Percentiles rank a stretch among this genome's conserved stretches.
phyloP scores from a whole-genome alignment of 1,140 invertebrate genomes.

The Lordiphosa clarofinis region DNA sequence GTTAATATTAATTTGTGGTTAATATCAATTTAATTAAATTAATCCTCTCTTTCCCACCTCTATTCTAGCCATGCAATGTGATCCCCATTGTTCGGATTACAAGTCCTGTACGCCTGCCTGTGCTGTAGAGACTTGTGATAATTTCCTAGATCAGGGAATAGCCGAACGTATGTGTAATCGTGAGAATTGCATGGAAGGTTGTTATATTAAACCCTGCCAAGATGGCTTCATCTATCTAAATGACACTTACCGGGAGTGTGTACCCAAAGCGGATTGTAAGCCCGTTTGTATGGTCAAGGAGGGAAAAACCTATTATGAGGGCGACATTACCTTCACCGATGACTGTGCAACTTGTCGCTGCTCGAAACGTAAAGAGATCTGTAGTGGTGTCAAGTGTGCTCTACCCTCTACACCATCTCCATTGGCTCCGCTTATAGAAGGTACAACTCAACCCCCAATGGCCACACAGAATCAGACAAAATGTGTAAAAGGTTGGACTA shows the following conservation, averaged over 20 bases:
- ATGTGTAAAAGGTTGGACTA: slow-evolving; percentile 86
- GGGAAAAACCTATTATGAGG: slow-evolving; percentile 86
- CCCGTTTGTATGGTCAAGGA: slow-evolving; percentile 85
- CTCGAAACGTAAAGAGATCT: slow-evolving; percentile 83
- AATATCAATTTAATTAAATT: too few species aligned
- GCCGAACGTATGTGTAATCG: slow-evolving; percentile 84
- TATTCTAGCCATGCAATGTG: slow-evolving; percentile 90
- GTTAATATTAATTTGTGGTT: background rate
- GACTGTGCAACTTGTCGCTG: slow-evolving; percentile 89
- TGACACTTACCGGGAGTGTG: slow-evolving; percentile 85
- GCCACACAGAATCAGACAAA: slow-evolving; percentile 60
- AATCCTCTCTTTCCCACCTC: background rate
- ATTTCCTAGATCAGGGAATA: slow-evolving; percentile 84
- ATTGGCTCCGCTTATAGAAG: slow-evolving; percentile 16
- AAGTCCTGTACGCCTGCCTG: slow-evolving; percentile 90
- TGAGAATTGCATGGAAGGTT: slow-evolving; percentile 89
- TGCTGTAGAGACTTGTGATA: slow-evolving; percentile 91
- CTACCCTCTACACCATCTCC: slow-evolving; percentile 43
- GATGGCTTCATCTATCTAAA: slow-evolving; percentile 86
- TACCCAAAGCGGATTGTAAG: slow-evolving; percentile 86
- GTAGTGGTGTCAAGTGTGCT: slow-evolving; percentile 85
- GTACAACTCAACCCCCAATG: slow-evolving; percentile 37
- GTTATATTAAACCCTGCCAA: slow-evolving; percentile 84
- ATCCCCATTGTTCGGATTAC: slow-evolving; percentile 88
- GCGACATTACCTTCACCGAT: slow-evolving; percentile 87